Conservation (phyloP, 2,113 vertebrate genomes). For the Brachypteracias leptosomus region DNA sequence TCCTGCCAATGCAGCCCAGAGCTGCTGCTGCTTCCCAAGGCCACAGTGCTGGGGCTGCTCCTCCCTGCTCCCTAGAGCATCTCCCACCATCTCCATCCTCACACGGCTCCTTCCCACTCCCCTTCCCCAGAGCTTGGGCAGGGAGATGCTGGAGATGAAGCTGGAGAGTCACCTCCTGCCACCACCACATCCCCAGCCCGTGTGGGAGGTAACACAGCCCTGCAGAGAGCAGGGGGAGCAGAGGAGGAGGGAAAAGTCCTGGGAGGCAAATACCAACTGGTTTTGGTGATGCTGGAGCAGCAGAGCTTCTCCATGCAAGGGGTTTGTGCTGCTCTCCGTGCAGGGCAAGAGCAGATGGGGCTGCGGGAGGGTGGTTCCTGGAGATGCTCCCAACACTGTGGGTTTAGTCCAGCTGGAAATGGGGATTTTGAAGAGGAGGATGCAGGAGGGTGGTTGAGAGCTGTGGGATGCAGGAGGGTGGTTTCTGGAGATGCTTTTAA, state of each 20-base stretch:
- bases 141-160: neutral
- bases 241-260: neutral
- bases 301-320: neutral
- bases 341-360: neutral
- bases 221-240: neutral
- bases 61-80: neutral
- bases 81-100: rapidly evolving
- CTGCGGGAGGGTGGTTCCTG: too few relatives aligned
- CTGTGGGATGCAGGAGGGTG: too few relatives aligned
- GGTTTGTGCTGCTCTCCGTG: rapidly evolving
- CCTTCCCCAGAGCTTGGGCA: neutral
- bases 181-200: neutral
- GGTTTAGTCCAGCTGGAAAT: too few relatives aligned
- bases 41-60: neutral
- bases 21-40: neutral
- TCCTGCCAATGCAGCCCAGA: neutral
- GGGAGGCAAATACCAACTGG: neutral
- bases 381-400: too few relatives aligned
- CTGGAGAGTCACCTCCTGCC: neutral
- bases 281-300: neutral
- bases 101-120: neutral
- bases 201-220: rapidly evolving
- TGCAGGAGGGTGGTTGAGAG: too few relatives aligned
- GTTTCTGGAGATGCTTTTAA: too few relatives aligned
- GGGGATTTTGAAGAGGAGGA: too few relatives aligned